These are phyloP conservation scores for Xanthostigma xanthostigma DNA, from an alignment of 2,888 invertebrate genomes.

Conservation along the genomic window DNA sequence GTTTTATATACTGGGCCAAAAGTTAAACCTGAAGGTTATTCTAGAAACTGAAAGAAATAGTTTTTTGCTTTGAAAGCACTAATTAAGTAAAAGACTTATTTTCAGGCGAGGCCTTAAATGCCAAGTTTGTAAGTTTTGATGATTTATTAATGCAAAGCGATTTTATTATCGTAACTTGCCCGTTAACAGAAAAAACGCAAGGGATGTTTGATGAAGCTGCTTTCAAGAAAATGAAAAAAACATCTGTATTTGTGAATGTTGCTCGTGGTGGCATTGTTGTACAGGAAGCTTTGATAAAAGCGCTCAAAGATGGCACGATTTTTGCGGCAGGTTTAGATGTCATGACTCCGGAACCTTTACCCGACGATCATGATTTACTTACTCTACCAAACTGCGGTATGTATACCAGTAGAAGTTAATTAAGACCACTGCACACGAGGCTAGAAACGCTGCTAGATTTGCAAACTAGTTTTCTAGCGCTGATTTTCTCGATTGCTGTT, in stretches of 20 bases:
- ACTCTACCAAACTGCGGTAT: slow-evolving; percentile 68
- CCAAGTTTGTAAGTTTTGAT: slow-evolving; percentile 48
- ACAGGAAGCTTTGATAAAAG: slow-evolving; percentile 66
- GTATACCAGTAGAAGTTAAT: slow-evolving; percentile 19
- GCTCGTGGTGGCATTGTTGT: slow-evolving; percentile 63
- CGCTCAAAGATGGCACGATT: slow-evolving; percentile 58
- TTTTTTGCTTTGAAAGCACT: not conserved
- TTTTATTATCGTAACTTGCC: slow-evolving; percentile 54
- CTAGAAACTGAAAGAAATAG: not conserved
- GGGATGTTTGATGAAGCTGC: slow-evolving; percentile 51
- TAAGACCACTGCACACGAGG: too few relatives aligned
- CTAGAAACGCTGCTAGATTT: too few relatives aligned
- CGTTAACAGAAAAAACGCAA: slow-evolving; percentile 51
- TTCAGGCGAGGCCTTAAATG: slow-evolving; percentile 37
- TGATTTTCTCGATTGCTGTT: too few relatives aligned
- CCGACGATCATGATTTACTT: slow-evolving; percentile 61
- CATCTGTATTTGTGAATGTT: slow-evolving; percentile 60
- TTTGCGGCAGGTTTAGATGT: slow-evolving; percentile 87
- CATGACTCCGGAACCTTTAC: slow-evolving; percentile 79
- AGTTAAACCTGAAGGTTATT: slow-evolving; percentile 43
- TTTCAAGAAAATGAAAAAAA: slow-evolving; percentile 62
- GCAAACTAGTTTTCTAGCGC: too few relatives aligned
- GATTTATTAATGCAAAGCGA: slow-evolving; percentile 55
- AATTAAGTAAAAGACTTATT: slow-evolving; percentile 1
- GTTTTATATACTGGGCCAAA: slow-evolving; percentile 61